Evolutionary conservation across 2,888 invertebrate species (phyloP), one percentile per base, ranked within the genome.

Genomic region (Thereva unica): DNA sequence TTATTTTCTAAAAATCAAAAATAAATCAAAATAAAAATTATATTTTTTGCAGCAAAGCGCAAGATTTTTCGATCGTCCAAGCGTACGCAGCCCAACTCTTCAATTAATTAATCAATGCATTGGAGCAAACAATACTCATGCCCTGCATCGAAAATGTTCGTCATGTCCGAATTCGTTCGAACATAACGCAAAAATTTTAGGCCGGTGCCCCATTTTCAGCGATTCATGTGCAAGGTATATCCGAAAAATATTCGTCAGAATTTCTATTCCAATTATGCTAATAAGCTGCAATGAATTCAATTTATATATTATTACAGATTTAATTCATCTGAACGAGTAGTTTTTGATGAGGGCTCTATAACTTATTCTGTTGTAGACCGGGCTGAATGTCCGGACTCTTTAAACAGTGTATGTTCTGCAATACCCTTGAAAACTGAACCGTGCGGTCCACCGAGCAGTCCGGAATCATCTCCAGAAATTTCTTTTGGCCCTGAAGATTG

Each of bases 401-500:
- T 76, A 71, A 78, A 78, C 71, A 77, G 77, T 71, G 78, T 77
- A 69, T 65, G 53, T 70, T 78, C 78, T 68, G 78, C 78, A 59
- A 76, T 81, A 64, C 78, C 78, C 68, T 76, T 81, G 45, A 81
- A 81, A 75, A 78, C 80, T 52, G 81, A 81, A 73, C 81, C 81
- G 35, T 78, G 75, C 67, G 79, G 77, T 67, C 78, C 80, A 55
- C 79, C 80, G 67, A 81, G 80, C 72, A 81, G 81, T 73, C 80
- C 81, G 61, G 81, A 81, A 66, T 81, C 81, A 61, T 76, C 79
- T 68, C 77, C 76, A 71, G 81, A 80, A 65, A 76, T 77, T 73
- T 59, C 76, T 67, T 74, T 76, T 66, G 77, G 75, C 69, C 75
- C 78, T 50, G 80, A 81, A 64, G 80, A 80, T 72, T 96, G 96